Base-by-base conservation (phyloP, 2,888 invertebrate species). In the Germaria angustata region DNA sequence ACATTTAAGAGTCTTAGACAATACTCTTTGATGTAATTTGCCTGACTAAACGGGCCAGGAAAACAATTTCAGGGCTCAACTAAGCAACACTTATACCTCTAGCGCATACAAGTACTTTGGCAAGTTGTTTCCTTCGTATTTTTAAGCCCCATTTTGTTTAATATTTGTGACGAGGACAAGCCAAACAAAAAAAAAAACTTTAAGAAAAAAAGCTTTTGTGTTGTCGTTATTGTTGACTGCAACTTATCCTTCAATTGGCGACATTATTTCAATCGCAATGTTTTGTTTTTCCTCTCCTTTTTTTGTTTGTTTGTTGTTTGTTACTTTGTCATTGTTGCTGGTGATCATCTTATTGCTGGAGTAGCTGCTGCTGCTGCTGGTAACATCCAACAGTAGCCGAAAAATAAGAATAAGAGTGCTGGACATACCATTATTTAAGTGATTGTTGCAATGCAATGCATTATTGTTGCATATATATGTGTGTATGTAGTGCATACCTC, bases 161-260 rank as follows among this genome's bases (percentile, higher is more conserved):
- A 77, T 77, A 69, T 77, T 77, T 77, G 41, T 77, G 77, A 77
- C 61, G 77, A 53, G 69, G 69, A 34, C 34, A 22, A 66, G 13
- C 44, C 9, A n/a, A 61, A 46, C 11, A 41, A 24, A 53, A 46
- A 15, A 57, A 77, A 34, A 9, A 4, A 6, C 7, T 9, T 28
- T 24, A 28, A 49, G 32, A 39, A 78, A 72, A 2, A 77, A 76
- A 44, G 49, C 81, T 81, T 82, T 82, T 82, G 82, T 82, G 66
- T 71, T 82, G 75, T 79, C 75, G 79, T 79, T 82, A 71, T 76
- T 79, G 79, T 81, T 81, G 83, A 82, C 80, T 84, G 85, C 83
- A 85, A 86, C 86, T 84, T 87, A 88, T 86, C 85, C 87, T 88
- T 89, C 89, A 89, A 89, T 89, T 88, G 89, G 88, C 87, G 88